Base-by-base conservation (phyloP, 2,888 invertebrate species). In the Hirtodrosophila cameraria region DNA sequence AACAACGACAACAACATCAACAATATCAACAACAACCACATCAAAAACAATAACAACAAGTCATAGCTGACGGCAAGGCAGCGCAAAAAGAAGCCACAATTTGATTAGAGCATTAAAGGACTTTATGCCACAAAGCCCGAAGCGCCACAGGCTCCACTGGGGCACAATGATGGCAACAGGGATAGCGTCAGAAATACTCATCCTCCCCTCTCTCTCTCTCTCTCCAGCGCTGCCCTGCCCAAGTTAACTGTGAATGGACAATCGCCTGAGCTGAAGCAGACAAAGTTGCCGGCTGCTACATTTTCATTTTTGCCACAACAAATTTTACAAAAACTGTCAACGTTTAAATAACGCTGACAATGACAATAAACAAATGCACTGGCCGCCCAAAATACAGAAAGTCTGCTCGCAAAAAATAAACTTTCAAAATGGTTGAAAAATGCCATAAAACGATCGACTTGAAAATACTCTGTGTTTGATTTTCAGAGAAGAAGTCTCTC, bases 31-130 rank as follows among this genome's bases (percentile, higher is more conserved):
- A 36, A 53, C 55, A 60, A 27, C 45, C 49, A 49, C 39, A 72
- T 35, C 46, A 66, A 27, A 43, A 61, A 48, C 64, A 61, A 42
- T 67, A 63, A 71, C 58, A 71, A 59, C 60, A 49, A 50, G 60
- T 54, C 49, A 58, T 55, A 60, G 68, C 60, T 58, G 59, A 55
- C 63, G 58, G 30, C 48, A 63, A 50, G 66, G 54, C 61, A 61
- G 43, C 59, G 61, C 71, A 75, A 79, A 81, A 75, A 82, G 84
- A 83, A 83, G 77, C 82, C 84, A 84, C 84, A 83, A 83, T 83
- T 83, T 83, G 84, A 83, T 83, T 83, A 83, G 79, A 84, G 82
- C 79, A 84, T 84, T 83, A 83, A 83, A 81, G 68, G 84, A 79
- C 84, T 83, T 84, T 83, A 70, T 69, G 75, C 71, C 75, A 75